Conservation (phyloP, 2,113 vertebrate genomes). For the Thunnus maccoyii region DNA sequence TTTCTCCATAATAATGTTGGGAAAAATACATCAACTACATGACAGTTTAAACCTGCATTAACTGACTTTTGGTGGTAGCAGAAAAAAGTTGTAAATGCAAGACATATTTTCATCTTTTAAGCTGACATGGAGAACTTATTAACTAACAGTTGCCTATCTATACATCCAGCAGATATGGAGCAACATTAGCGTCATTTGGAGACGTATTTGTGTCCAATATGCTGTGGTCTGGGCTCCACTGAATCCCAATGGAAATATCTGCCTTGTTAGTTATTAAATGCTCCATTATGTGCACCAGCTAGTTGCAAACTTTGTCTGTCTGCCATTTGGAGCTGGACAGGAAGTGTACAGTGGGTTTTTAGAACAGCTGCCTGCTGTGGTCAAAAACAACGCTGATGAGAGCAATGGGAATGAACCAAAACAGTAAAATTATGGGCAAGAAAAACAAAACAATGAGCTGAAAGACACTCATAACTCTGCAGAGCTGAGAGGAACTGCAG, state of each 20-base stretch:
- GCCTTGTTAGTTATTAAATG: too few relatives aligned
- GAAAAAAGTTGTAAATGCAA: background rate
- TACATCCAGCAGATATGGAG: background rate
- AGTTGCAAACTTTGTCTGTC: background rate
- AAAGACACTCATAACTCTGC: too few relatives aligned
- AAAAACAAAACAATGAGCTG: too few relatives aligned
- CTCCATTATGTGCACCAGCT: slow-evolving; percentile 4
- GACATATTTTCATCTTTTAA: too few relatives aligned
- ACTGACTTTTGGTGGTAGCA: too few relatives aligned
- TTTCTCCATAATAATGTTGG: slow-evolving; percentile 1
- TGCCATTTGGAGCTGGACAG: background rate
- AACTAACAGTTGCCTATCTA: background rate
- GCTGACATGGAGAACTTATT: too few relatives aligned
- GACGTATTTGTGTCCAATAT: background rate
- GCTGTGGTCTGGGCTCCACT: too few relatives aligned
- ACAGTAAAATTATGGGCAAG: background rate
- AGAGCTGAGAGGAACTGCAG: too few relatives aligned
- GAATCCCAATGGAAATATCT: background rate
- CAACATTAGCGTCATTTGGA: background rate
- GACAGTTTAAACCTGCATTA: too few relatives aligned
- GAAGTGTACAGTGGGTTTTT: too few relatives aligned
- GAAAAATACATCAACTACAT: too few relatives aligned
- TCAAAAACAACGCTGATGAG: background rate
- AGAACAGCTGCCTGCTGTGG: background rate
- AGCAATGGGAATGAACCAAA: background rate